These are phyloP conservation scores for Myripristis jacobus DNA, from an alignment of 2,797 vertebrate genomes.

Conservation along the genomic window DNA sequence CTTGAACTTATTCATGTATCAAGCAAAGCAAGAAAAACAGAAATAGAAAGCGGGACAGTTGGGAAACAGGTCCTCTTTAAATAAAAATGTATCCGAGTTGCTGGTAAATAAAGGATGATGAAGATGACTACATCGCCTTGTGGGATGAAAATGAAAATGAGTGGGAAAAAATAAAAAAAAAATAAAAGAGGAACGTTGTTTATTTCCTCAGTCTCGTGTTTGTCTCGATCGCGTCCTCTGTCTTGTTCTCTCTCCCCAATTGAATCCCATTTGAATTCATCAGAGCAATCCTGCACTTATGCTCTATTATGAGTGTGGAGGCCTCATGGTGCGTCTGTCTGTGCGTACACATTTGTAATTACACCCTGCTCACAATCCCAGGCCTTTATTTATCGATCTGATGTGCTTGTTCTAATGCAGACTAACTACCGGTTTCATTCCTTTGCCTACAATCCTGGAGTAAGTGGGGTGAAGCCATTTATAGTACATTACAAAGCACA, in stretches of 20 bases:
- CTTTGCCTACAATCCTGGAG: not conserved
- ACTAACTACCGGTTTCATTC: not conserved
- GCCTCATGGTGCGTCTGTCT: not conserved
- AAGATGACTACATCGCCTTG: too few species aligned
- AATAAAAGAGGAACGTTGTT: too few species aligned
- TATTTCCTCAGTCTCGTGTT: not conserved
- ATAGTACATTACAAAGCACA: not conserved
- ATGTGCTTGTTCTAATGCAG: slow-evolving; percentile 3
- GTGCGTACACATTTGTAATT: slow-evolving; percentile 3
- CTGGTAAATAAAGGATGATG: too few species aligned
- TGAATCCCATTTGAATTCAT: slow-evolving; percentile 1
- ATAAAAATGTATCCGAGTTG: too few species aligned
- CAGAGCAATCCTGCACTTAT: not conserved
- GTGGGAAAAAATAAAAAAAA: too few species aligned
- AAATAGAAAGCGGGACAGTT: too few species aligned
- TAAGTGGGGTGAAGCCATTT: not conserved
- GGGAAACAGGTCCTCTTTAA: too few species aligned
- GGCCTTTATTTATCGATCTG: not conserved
- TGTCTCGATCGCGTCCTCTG: not conserved
- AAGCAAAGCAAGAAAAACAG: too few species aligned
- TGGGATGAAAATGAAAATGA: too few species aligned
- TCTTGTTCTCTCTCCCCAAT: not conserved
- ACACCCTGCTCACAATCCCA: slow-evolving; percentile 4
- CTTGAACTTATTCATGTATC: too few species aligned
- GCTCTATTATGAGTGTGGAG: not conserved